These are phyloP conservation scores for Platichthys stellatus DNA, from an alignment of 2,113 vertebrate genomes.

Conservation along the genomic window DNA sequence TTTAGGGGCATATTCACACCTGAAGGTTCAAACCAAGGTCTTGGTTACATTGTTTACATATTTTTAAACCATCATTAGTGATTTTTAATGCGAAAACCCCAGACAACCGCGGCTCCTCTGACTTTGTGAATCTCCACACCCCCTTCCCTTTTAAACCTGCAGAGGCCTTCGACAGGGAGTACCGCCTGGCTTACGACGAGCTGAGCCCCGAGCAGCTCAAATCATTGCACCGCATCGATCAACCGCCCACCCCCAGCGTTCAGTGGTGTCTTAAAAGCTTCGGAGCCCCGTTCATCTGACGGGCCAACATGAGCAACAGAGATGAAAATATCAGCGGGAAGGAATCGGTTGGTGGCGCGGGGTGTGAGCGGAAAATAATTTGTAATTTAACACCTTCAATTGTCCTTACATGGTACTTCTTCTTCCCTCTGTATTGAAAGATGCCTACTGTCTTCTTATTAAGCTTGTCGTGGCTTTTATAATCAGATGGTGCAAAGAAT, in stretches of 20 bases:
- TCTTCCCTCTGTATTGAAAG: constrained; percentile 44
- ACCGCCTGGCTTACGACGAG: constrained; percentile 85
- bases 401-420: constrained; percentile 66
- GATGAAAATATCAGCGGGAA: not conserved
- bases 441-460: constrained; percentile 6
- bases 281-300: constrained; percentile 89
- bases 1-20: no score
- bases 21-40: no score
- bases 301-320: not conserved
- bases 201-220: constrained; percentile 87
- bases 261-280: constrained; percentile 94
- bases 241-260: constrained; percentile 84
- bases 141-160: not conserved
- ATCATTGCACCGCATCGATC: constrained; percentile 87
- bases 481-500: constrained; percentile 46
- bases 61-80: no score
- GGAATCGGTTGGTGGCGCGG: not conserved
- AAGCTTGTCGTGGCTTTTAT: constrained; percentile 31
- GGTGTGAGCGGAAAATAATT: constrained; percentile 12
- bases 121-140: not conserved
- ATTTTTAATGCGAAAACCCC: no score
- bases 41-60: no score
- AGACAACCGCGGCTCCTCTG: no score
- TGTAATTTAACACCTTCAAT: constrained; percentile 29
- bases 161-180: constrained; percentile 98